Conservation (phyloP, 2,797 vertebrate genomes). For the Micromesistius poutassou region DNA sequence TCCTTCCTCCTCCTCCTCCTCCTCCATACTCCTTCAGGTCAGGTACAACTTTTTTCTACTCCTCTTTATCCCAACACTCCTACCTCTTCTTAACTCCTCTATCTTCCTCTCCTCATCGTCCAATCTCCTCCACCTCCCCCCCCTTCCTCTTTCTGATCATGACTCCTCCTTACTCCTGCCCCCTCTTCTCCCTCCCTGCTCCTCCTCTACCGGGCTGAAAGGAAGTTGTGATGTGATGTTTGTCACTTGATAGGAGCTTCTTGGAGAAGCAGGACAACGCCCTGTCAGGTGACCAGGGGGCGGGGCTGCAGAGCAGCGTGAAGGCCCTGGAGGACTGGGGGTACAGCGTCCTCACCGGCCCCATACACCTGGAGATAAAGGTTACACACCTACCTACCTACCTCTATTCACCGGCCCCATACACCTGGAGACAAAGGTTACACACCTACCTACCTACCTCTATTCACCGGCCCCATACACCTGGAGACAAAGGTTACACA, state of each 20-base stretch:
- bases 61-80: too few relatives aligned
- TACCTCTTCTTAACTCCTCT: background rate
- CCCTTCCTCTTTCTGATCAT: background rate
- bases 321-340: conserved; percentile 67
- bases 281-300: conserved; percentile 1
- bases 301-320: background rate
- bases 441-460: background rate
- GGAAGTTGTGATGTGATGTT: background rate
- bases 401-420: background rate
- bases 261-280: background rate
- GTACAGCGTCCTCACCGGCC: conserved; percentile 68
- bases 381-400: conserved; percentile 36
- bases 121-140: background rate
- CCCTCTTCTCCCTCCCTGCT: too few relatives aligned
- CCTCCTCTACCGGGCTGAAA: background rate
- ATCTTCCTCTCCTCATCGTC: background rate
- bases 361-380: conserved; percentile 70
- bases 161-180: background rate
- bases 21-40: too few relatives aligned
- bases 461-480: conserved; percentile 70
- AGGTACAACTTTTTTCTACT: too few relatives aligned
- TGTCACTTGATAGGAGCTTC: background rate
- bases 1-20: too few relatives aligned
- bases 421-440: too few relatives aligned
- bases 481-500: conserved; percentile 66